Percentiles rank a stretch among this genome's conserved stretches.
Conservation (phyloP, 2,888 invertebrate genomes). For the Coleophora deauratella region DNA sequence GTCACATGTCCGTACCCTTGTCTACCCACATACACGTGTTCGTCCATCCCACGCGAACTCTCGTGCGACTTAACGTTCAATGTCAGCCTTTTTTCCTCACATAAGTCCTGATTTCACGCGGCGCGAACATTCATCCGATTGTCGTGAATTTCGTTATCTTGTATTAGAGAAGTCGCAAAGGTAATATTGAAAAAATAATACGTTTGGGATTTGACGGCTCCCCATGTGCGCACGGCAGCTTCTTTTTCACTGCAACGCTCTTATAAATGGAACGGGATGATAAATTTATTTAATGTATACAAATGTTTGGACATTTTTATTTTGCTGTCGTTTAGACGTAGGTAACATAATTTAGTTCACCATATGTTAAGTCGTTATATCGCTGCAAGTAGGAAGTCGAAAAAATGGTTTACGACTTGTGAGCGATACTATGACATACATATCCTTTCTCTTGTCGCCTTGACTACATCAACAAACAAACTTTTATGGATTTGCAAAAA, state of each 20-base stretch:
- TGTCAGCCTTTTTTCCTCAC: constrained; percentile 49
- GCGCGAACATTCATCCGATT: constrained; percentile 70
- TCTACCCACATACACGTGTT: constrained; percentile 71
- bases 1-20: constrained; percentile 55
- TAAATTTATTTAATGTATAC: constrained; percentile 74
- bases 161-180: constrained; percentile 57
- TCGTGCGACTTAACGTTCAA: constrained; percentile 32
- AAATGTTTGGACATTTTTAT: constrained; percentile 75
- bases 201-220: constrained; percentile 69
- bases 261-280: constrained; percentile 65
- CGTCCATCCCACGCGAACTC: constrained; percentile 42
- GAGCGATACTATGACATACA: constrained; percentile 59
- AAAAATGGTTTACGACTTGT: constrained; percentile 69
- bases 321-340: constrained; percentile 69
- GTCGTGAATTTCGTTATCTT: constrained; percentile 69
- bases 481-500: constrained; percentile 30
- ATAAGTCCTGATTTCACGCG: constrained; percentile 71
- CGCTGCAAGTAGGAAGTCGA: constrained; percentile 64
- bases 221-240: constrained; percentile 69
- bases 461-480: constrained; percentile 34
- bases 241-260: constrained; percentile 59
- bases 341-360: constrained; percentile 72
- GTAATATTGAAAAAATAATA: constrained; percentile 71
- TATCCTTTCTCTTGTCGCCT: constrained; percentile 40
- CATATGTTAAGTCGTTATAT: constrained; percentile 65